A percentile compares a stretch with the other conserved stretches of the same genome.
Conservation (phyloP, 35 echinoderm and acorn worm species). For the Ophiothrix spiculata region DNA sequence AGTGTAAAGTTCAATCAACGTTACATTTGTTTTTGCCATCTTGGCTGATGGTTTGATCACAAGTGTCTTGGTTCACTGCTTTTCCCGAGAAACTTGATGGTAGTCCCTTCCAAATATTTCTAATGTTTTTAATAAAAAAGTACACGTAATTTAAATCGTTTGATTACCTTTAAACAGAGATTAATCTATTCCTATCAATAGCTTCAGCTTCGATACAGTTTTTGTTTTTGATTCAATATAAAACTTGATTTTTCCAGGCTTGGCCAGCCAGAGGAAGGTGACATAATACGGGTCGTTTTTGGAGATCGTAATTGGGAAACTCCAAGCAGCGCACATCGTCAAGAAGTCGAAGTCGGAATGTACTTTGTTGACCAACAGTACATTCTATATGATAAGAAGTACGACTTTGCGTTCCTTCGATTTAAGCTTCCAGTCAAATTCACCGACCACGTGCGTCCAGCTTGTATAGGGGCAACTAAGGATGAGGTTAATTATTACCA, state of each 20-base stretch:
- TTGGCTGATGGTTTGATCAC: no score
- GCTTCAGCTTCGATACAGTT: neutral
- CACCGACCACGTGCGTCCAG: conserved; percentile 37
- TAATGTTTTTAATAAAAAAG: no score
- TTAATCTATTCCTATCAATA: neutral
- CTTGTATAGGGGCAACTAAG: neutral
- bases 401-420: conserved; percentile 43
- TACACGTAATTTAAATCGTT: neutral
- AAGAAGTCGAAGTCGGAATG: neutral
- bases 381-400: no score
- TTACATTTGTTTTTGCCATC: no score
- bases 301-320: neutral
- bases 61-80: no score
- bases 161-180: neutral
- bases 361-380: neutral
- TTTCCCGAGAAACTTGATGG: no score
- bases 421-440: conserved; percentile 24
- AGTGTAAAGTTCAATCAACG: no score
- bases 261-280: neutral
- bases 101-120: no score
- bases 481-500: conserved; percentile 5
- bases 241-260: neutral
- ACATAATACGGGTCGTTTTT: neutral
- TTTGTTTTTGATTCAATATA: neutral
- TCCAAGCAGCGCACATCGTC: neutral